phyloP scores from a whole-genome alignment of 2,113 vertebrate genomes.

The Notarius lentiginosus region DNA sequence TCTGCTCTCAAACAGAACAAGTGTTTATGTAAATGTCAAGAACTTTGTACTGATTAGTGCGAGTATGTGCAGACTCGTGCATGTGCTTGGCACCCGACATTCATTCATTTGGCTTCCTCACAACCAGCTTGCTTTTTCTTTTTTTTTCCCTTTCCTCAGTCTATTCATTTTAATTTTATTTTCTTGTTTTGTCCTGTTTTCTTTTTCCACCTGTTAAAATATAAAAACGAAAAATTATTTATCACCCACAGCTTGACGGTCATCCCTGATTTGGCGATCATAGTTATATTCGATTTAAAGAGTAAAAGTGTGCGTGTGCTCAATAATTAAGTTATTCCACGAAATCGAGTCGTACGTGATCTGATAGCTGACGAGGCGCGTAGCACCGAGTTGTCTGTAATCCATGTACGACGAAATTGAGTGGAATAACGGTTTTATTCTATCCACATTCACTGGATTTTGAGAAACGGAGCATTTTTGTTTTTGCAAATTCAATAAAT shows the following conservation, averaged over 20 bases:
- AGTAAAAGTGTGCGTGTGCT: not conserved
- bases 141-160: not conserved
- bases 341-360: no score
- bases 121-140: not conserved
- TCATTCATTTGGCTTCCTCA: not conserved
- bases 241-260: not conserved
- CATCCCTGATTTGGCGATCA: not conserved
- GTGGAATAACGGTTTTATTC: no score
- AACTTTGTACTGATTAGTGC: constrained; percentile 4
- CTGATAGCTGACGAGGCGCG: no score
- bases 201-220: not conserved
- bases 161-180: not conserved
- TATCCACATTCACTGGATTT: no score
- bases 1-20: not conserved
- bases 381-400: no score
- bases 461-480: no score
- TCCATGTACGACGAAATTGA: no score
- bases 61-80: not conserved
- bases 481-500: no score
- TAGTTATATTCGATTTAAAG: no score
- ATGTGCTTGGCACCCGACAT: not conserved
- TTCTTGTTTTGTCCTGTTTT: not conserved
- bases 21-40: constrained; percentile 17
- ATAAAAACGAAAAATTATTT: no score
- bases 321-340: no score